Evolutionary conservation across 2,113 vertebrate species (phyloP), one percentile per base, ranked within the genome.

Genomic region (Phalacrocorax pelagicus): DNA sequence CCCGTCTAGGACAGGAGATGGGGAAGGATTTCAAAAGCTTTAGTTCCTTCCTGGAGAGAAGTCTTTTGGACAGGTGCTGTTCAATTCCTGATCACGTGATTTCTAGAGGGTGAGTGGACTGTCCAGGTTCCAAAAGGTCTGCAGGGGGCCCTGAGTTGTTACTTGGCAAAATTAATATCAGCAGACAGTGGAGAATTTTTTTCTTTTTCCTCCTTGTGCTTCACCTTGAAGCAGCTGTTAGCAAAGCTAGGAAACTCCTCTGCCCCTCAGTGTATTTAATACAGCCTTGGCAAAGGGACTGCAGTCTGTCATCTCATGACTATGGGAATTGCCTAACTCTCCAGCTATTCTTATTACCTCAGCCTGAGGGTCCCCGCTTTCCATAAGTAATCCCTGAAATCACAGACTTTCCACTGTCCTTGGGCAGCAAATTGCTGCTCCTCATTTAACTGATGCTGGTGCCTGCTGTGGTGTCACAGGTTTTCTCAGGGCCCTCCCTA

Each of bases 221-320:
- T 97, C 96, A 96, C 94, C 96, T 96, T 97, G 93, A 95, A 94
- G 74, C 90, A 96, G 94, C 92, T 93, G 90, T 93, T 86, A 80
- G 71, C 62, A 84, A 91, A 87, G 49, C 66, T 66, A 85, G 94
- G 85, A 67, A 69, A 88, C 52, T 77, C 82, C 61, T 92, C 83
- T 96, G 85, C 78, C 75, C 89, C 86, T 88, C 57, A 52, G 83
- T 66, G 71, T 81, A 90, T 96, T 90, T 44, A 62, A 91, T 40
- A 70, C 36, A 87, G 86, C 61, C 72, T 93, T 88, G 92, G 79
- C 94, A 96, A 91, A 94, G 62, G 51, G 71, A 92, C 66, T 84
- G 71, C 78, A 92, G 77, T 59, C 81, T 91, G 78, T 94, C 83
- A 91, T 72, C 92, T 95, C 86, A 92, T 92, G 79, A 95, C 92